Base-by-base conservation (phyloP, 2,888 invertebrate genomes). In the Sussaba pulchella region DNA sequence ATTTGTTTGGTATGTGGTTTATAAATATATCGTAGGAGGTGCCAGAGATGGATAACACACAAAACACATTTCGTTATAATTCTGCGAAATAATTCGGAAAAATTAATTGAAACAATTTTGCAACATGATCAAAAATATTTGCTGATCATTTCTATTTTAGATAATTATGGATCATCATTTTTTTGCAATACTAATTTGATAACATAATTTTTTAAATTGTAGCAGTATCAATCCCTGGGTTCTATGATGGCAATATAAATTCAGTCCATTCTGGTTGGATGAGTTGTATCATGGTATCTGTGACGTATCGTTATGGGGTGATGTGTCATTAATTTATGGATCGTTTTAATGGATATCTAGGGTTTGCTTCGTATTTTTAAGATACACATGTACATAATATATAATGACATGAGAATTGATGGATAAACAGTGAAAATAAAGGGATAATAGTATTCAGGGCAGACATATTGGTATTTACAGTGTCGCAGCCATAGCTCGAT, bases 401-500 rank as follows among this genome's bases (percentile, higher is more conserved):
- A 26, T 14, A 26, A 64, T 47, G 71, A 77, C 52, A 71, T 24
- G 61, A 17, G 59, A 50, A 61, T 74, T 63, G 76, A 77, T 24
- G 74, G 36, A 31, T 8, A 54, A 36, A 81, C 17, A 72, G 70
- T 75, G 63, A 73, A 45, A 71, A 24, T 57, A 71, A 67, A 73
- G 41, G 82, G 81, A 66, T 69, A n/a, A 47, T 71, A 70, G 36
- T 77, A 73, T 73, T 81, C 19, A 17, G 85, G 85, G 85, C 83
- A 84, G 75, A 86, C 85, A 86, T 75, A 83, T 86, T 83, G 84
- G 83, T 86, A 85, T 86, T 86, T 84, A 88, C 88, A 90, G 89
- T 90, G 90, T 88, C 89, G 90, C 90, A 90, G 90, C 89, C 89
- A 89, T 90, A 90, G 90, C 90, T 90, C 87, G 85, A 89, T 90